These are phyloP conservation scores for Polydrusus cervinus DNA, from an alignment of 2,888 invertebrate genomes.

Conservation along the genomic window DNA sequence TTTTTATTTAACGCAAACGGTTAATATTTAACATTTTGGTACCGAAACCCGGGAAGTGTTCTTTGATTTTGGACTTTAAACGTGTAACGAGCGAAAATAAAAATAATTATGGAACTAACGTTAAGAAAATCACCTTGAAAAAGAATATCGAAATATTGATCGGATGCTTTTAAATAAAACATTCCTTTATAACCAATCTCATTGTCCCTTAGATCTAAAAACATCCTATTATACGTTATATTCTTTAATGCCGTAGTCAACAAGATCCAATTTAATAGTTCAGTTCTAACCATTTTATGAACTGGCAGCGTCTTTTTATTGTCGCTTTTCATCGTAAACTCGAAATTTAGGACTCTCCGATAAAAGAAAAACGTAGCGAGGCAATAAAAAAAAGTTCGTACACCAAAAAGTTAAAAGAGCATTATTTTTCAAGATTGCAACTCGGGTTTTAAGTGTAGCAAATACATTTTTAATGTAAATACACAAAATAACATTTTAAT, in stretches of 20 bases:
- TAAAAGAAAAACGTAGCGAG: conserved; percentile 17
- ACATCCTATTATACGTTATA: not conserved
- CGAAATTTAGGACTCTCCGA: conserved; percentile 11
- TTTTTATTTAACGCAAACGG: too few relatives aligned
- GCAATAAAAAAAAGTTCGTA: conserved; percentile 7
- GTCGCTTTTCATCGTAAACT: conserved; percentile 15
- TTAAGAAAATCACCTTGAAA: too few relatives aligned
- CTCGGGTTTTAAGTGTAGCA: not conserved
- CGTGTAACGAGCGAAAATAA: too few relatives aligned
- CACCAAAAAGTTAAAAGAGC: not conserved
- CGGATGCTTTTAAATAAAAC: too few relatives aligned
- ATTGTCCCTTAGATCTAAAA: too few relatives aligned
- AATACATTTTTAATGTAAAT: not conserved
- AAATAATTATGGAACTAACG: too few relatives aligned
- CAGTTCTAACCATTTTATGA: conserved; percentile 9
- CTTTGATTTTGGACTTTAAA: too few relatives aligned
- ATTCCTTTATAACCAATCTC: too few relatives aligned
- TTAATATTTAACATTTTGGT: too few relatives aligned
- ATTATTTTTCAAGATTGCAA: conserved; percentile 7
- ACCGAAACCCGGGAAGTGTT: too few relatives aligned
- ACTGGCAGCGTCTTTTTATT: conserved; percentile 8
- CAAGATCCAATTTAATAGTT: not conserved
- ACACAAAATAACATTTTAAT: too few relatives aligned
- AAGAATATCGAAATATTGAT: too few relatives aligned
- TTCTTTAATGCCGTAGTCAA: not conserved